Evolutionary conservation across 2,113 vertebrate genomes (phyloP).

Genomic region (Corythoichthys intestinalis): DNA sequence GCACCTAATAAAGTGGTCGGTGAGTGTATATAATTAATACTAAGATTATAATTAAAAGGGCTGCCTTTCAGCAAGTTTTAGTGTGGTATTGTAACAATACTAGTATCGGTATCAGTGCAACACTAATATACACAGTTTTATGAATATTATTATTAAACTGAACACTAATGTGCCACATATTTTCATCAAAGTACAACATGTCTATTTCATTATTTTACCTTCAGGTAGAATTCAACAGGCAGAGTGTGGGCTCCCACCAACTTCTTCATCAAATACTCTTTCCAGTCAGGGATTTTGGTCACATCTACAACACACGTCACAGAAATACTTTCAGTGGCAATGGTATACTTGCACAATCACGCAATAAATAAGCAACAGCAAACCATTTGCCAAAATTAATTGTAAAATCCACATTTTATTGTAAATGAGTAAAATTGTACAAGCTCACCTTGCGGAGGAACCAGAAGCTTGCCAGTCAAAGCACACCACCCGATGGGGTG

Average conservation of each 20-base stretch:
- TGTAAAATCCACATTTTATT: neutral
- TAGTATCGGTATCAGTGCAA: too few relatives aligned
- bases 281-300: constrained; percentile 80
- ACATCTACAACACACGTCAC: constrained; percentile 46
- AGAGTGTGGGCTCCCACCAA: constrained; percentile 86
- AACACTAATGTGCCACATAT: too few relatives aligned
- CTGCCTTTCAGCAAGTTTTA: too few relatives aligned
- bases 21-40: too few relatives aligned
- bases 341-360: neutral
- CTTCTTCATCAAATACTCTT: constrained; percentile 86
- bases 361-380: too few relatives aligned
- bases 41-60: too few relatives aligned
- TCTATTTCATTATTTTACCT: constrained; percentile 69
- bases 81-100: too few relatives aligned
- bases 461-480: constrained; percentile 91
- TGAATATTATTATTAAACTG: too few relatives aligned
- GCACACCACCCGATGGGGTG: constrained; percentile 96
- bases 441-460: constrained; percentile 86
- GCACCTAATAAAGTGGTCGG: too few relatives aligned
- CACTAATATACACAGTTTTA: too few relatives aligned
- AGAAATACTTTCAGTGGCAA: neutral
- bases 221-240: constrained; percentile 90
- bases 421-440: neutral
- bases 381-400: neutral
- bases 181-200: neutral